Conservation (phyloP, 2,888 invertebrate species). For the Xanthorhoe designata region DNA sequence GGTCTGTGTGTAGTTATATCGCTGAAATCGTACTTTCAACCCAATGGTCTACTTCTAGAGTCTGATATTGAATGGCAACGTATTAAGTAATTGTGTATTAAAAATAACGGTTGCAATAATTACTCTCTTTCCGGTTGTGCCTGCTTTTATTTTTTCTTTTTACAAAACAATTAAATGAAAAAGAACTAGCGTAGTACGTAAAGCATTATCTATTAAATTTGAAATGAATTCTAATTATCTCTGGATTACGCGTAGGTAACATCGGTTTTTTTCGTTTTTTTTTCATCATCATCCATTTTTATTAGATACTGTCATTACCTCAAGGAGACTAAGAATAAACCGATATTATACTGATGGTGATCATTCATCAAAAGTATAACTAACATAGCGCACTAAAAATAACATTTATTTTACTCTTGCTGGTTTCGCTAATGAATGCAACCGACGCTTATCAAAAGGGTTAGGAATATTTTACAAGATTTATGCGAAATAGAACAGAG, state of each 20-base stretch:
- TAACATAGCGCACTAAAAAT: constrained; percentile 44
- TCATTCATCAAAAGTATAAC: constrained; percentile 51
- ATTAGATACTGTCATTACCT: no score
- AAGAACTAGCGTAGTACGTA: no score
- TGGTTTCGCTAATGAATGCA: constrained; percentile 60
- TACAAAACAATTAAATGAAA: no score
- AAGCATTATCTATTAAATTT: no score
- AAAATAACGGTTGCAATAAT: constrained; percentile 6
- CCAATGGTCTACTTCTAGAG: neutral
- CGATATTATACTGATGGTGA: constrained; percentile 41
- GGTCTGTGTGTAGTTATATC: constrained; percentile 11
- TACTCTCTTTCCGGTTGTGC: neutral
- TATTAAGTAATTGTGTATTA: constrained; percentile 4
- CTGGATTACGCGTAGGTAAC: no score
- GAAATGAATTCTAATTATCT: no score
- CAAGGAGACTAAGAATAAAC: no score
- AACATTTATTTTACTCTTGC: constrained; percentile 56
- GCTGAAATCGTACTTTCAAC: constrained; percentile 1
- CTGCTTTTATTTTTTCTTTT: neutral
- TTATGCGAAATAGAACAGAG: constrained; percentile 74
- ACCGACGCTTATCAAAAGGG: constrained; percentile 62
- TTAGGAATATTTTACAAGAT: constrained; percentile 70
- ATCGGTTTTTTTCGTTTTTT: no score
- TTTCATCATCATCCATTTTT: no score
- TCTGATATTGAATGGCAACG: neutral